Conservation (phyloP, 30 jellyfish, hydroid and myxozoan species). For the Nemopilema nomurai region DNA sequence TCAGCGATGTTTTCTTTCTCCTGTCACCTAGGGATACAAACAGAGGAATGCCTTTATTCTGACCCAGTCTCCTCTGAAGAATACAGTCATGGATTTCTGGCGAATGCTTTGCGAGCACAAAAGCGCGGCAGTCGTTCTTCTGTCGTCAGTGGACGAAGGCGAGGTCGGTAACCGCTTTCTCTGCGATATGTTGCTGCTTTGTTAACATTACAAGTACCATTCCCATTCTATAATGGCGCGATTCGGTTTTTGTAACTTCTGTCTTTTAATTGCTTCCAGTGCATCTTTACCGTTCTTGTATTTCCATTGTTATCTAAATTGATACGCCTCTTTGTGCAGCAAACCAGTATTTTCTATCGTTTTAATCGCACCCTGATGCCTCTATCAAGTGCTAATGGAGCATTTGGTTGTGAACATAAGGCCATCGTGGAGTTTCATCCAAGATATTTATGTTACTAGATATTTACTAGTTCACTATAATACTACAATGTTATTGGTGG, state of each 20-base stretch:
- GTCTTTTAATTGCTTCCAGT: too few species aligned
- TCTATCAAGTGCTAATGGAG: not conserved
- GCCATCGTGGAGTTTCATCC: too few species aligned
- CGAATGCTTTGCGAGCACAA: conserved; percentile 95
- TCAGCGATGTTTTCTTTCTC: not conserved
- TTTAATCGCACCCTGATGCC: not conserved
- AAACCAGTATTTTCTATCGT: not conserved
- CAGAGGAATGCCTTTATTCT: conserved; percentile 83
- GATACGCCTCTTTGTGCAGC: not conserved
- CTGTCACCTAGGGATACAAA: conserved; percentile 52
- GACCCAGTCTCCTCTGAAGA: conserved; percentile 88
- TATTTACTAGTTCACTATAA: too few species aligned
- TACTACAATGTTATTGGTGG: too few species aligned
- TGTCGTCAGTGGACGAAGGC: conserved; percentile 84
- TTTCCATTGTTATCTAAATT: not conserved
- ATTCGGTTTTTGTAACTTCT: too few species aligned
- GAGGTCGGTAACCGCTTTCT: conserved; percentile 52
- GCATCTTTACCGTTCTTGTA: too few species aligned
- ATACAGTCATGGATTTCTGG: conserved; percentile 89
- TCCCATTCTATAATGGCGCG: too few species aligned
- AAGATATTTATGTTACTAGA: too few species aligned
- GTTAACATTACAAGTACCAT: too few species aligned
- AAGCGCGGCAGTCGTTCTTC: conserved; percentile 79
- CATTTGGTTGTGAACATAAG: not conserved
- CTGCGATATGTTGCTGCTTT: not conserved